Conservation (phyloP, 2,888 invertebrate species). For the Epinotia ramella region DNA sequence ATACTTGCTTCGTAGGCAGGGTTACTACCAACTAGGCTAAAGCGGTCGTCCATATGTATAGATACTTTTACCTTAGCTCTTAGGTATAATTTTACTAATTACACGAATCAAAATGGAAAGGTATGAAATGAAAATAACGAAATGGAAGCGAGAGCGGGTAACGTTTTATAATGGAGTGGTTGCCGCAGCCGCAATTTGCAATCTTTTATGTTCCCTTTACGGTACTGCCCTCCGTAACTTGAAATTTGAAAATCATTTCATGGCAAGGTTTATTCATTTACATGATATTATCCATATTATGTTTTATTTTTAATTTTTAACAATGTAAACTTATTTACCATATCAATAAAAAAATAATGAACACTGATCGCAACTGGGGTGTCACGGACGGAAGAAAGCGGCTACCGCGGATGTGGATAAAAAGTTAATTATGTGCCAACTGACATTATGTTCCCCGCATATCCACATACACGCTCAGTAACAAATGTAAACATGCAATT, state of each 20-base stretch:
- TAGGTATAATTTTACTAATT: not conserved
- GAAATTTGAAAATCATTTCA: slow-evolving; percentile 16
- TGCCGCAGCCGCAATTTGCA: slow-evolving; percentile 24
- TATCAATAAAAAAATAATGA: slow-evolving; percentile 56
- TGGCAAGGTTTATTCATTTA: not conserved
- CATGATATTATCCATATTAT: not conserved
- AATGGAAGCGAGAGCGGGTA: slow-evolving; percentile 16
- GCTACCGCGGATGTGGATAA: slow-evolving; percentile 58
- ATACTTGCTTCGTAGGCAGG: no score
- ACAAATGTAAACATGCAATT: slow-evolving; percentile 20
- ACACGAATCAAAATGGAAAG: slow-evolving; percentile 11
- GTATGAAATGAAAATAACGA: slow-evolving; percentile 22
- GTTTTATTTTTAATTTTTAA: not conserved
- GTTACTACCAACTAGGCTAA: no score
- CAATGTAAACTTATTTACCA: slow-evolving; percentile 29
- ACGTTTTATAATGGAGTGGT: slow-evolving; percentile 34
- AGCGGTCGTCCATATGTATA: not conserved
- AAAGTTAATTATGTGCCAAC: slow-evolving; percentile 41
- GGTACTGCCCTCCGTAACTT: slow-evolving; percentile 6
- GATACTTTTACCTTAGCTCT: not conserved
- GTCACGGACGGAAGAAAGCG: slow-evolving; percentile 78
- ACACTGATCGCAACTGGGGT: slow-evolving; percentile 77
- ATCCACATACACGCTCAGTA: slow-evolving; percentile 16
- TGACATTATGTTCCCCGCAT: slow-evolving; percentile 35
- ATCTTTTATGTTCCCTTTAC: slow-evolving; percentile 32